These are phyloP conservation scores for Dendroctonus ponderosae DNA, from an alignment of 1,140 invertebrate species.

Conservation along the genomic window DNA sequence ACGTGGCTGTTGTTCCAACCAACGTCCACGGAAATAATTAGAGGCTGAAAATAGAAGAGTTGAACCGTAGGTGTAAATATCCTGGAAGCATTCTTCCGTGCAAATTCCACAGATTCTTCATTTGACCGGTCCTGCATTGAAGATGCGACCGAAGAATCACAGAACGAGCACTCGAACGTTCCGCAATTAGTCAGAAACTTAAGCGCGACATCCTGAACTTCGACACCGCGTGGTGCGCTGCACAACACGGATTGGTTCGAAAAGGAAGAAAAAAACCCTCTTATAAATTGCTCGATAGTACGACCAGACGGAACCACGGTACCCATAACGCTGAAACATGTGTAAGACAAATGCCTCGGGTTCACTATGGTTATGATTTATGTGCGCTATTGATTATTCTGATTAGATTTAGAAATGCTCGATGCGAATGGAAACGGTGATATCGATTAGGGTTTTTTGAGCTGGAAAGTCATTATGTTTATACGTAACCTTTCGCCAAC, in stretches of 20 bases:
- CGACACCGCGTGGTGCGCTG: slow-evolving; percentile 20
- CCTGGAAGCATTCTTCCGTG: neutral
- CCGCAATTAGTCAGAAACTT: slow-evolving; percentile 28
- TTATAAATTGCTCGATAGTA: slow-evolving; percentile 23
- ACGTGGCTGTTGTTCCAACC: neutral
- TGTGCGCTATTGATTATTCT: neutral
- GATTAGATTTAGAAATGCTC: too few relatives aligned
- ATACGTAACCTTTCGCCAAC: too few relatives aligned
- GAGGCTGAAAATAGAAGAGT: neutral
- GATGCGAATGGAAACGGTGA: too few relatives aligned
- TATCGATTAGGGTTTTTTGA: too few relatives aligned
- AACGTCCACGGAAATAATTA: neutral
- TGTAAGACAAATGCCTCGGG: slow-evolving; percentile 21
- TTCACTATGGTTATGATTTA: slow-evolving; percentile 9
- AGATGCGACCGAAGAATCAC: slow-evolving; percentile 6
- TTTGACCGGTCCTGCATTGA: slow-evolving; percentile 13
- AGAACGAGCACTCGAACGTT: slow-evolving; percentile 2
- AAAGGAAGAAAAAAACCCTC: slow-evolving; percentile 18
- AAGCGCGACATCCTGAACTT: slow-evolving; percentile 30
- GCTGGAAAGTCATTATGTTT: too few relatives aligned
- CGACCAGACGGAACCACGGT: neutral
- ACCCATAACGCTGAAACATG: slow-evolving; percentile 14
- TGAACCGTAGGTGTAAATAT: neutral
- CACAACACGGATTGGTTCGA: slow-evolving; percentile 5
- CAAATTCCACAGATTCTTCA: neutral